A percentile compares a stretch with the other conserved stretches of the same genome.
Conservation (phyloP, 2,113 vertebrate genomes). For the Lepidothrix coronata region DNA sequence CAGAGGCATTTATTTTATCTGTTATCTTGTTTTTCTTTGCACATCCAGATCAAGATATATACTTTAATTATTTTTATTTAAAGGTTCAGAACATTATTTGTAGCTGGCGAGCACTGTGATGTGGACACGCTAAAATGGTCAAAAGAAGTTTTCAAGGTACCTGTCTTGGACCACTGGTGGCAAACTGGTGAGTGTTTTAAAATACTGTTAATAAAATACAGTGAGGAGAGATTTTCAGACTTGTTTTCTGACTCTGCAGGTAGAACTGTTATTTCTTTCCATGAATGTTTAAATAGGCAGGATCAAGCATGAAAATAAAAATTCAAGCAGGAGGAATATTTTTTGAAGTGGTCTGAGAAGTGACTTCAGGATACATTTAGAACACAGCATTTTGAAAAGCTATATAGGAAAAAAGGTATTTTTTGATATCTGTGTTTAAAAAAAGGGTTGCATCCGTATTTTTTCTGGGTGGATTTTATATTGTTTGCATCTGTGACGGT, state of each 20-base stretch:
- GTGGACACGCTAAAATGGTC: conserved; percentile 92
- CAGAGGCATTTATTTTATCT: background rate
- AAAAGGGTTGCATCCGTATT: background rate
- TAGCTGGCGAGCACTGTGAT: conserved; percentile 95
- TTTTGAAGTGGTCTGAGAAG: background rate
- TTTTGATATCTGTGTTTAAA: background rate
- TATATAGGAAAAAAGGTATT: background rate
- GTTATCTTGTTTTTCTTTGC: background rate
- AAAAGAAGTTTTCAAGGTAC: conserved; percentile 88
- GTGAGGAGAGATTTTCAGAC: background rate
- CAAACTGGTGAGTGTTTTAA: conserved; percentile 87
- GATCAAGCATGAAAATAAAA: background rate
- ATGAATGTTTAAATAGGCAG: background rate
- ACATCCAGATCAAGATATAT: background rate
- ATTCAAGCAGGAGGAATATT: background rate
- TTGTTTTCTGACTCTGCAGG: background rate
- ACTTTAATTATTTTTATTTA: conserved; percentile 35
- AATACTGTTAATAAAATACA: background rate
- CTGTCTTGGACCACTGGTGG: conserved; percentile 98
- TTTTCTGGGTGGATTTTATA: background rate
- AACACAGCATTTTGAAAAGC: background rate
- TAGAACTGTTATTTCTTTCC: background rate
- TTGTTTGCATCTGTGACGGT: background rate
- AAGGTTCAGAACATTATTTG: conserved; percentile 84
- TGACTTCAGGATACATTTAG: background rate